Evolutionary conservation across 2,113 vertebrate genomes (phyloP).

Genomic region (Speoplatyrhinus poulsoni): DNA sequence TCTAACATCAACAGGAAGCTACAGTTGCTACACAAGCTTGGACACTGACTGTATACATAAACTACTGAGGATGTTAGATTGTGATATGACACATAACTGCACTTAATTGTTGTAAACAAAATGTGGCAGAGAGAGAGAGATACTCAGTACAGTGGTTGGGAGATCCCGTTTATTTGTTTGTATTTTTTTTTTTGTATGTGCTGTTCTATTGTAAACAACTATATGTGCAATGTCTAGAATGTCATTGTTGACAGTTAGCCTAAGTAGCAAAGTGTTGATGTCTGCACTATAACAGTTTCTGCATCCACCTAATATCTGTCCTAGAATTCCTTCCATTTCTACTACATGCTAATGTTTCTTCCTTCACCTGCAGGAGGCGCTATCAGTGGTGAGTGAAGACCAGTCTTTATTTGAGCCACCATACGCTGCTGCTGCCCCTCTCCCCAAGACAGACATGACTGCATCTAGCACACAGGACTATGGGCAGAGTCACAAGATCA

Average conservation of each 20-base stretch:
- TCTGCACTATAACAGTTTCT: too few relatives aligned
- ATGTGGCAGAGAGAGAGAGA: constrained; percentile 51
- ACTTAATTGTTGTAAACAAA: constrained; percentile 70
- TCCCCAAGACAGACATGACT: constrained; percentile 98
- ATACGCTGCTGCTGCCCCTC: constrained; percentile 89
- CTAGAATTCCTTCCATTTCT: not conserved
- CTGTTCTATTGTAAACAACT: not conserved
- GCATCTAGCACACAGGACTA: constrained; percentile 97
- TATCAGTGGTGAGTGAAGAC: constrained; percentile 99
- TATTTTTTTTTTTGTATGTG: too few relatives aligned
- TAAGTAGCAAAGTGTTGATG: too few relatives aligned
- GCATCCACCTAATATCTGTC: not conserved
- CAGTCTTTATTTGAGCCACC: constrained; percentile 97
- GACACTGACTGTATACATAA: constrained; percentile 59
- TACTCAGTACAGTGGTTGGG: not conserved
- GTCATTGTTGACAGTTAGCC: too few relatives aligned
- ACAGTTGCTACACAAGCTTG: constrained; percentile 49
- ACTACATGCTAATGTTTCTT: constrained; percentile 1
- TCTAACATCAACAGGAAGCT: constrained; percentile 74
- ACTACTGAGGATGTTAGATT: constrained; percentile 67
- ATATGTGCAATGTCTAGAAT: too few relatives aligned
- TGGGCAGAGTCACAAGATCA: constrained; percentile 96
- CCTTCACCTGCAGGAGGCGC: constrained; percentile 86
- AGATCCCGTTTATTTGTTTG: constrained; percentile 46
- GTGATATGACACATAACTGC: constrained; percentile 68